A percentile compares a stretch with the other conserved stretches of the same genome.
Evolutionary conservation across 2,888 invertebrate species (phyloP).

Genomic region (Monopis laevigella): DNA sequence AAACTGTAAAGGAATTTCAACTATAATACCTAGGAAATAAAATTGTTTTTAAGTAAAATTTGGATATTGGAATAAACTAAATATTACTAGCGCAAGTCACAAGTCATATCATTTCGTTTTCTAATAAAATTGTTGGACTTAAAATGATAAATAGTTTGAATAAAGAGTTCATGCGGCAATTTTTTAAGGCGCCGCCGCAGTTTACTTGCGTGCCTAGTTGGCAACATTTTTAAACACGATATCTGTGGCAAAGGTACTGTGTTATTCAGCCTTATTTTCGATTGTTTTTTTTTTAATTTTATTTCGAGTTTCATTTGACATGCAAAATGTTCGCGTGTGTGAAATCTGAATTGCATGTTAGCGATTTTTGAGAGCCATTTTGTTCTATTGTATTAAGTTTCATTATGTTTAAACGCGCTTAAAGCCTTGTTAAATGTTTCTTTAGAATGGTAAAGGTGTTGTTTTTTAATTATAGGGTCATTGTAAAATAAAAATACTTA

Average conservation of each 20-base stretch:
- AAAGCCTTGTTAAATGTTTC: too few species aligned
- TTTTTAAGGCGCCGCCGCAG: constrained; percentile 22
- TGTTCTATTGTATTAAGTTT: constrained; percentile 2
- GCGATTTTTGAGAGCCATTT: background rate
- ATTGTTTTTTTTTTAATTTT: background rate
- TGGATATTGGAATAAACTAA: too few species aligned
- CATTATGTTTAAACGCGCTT: constrained; percentile 1
- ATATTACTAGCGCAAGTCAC: too few species aligned
- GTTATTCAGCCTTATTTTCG: background rate
- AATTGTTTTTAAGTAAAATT: too few species aligned
- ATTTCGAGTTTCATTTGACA: background rate
- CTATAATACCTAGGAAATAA: too few species aligned
- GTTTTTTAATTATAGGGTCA: too few species aligned
- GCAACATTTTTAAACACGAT: constrained; percentile 27
- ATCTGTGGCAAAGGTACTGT: constrained; percentile 28
- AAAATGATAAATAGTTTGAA: constrained; percentile 12
- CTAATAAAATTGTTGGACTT: constrained; percentile 6
- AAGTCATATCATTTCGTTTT: constrained; percentile 1
- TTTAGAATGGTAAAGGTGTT: too few species aligned
- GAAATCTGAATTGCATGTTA: constrained; percentile 1
- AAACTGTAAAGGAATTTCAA: background rate
- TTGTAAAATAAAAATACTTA: too few species aligned
- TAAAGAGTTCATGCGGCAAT: constrained; percentile 10
- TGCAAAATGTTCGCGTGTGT: constrained; percentile 1
- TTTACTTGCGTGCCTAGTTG: constrained; percentile 30